Percentiles rank a stretch among this genome's conserved stretches.
These are phyloP conservation scores for Coreoperca whiteheadi DNA, from an alignment of 2,113 vertebrate species.

Conservation along the genomic window DNA sequence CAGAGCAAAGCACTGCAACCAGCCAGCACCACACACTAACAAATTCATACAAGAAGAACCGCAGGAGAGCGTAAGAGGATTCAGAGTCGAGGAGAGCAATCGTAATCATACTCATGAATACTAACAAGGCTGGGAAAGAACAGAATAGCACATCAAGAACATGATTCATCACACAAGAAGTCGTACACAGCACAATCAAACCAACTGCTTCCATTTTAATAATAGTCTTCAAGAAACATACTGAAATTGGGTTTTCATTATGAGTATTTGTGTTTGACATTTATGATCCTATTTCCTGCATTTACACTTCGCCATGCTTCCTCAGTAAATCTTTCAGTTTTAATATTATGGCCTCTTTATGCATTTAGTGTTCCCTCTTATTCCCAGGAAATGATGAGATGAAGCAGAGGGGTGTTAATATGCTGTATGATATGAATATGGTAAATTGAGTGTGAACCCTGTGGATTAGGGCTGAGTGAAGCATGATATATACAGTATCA, in stretches of 20 bases:
- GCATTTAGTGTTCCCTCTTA: conserved; percentile 26
- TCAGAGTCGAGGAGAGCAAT: conserved; percentile 34
- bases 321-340: conserved; percentile 42
- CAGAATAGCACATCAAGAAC: conserved; percentile 55
- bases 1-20: conserved; percentile 26
- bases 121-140: conserved; percentile 42
- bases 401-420: conserved; percentile 33
- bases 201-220: conserved; percentile 37
- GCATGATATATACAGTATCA: conserved; percentile 12
- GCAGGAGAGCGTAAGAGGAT: conserved; percentile 43
- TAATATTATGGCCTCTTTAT: conserved; percentile 34
- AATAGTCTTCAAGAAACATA: conserved; percentile 50
- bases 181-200: conserved; percentile 31
- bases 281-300: conserved; percentile 62
- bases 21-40: conserved; percentile 35
- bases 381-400: conserved; percentile 22
- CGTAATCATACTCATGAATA: conserved; percentile 63
- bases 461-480: conserved; percentile 47
- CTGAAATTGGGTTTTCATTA: conserved; percentile 62
- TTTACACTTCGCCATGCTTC: conserved; percentile 28
- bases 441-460: conserved; percentile 33
- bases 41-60: conserved; percentile 51
- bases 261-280: conserved; percentile 47
- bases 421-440: conserved; percentile 22
- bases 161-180: conserved; percentile 53